Base-by-base conservation (phyloP, 2,888 invertebrate genomes). In the Cyrtodaria siliqua region DNA sequence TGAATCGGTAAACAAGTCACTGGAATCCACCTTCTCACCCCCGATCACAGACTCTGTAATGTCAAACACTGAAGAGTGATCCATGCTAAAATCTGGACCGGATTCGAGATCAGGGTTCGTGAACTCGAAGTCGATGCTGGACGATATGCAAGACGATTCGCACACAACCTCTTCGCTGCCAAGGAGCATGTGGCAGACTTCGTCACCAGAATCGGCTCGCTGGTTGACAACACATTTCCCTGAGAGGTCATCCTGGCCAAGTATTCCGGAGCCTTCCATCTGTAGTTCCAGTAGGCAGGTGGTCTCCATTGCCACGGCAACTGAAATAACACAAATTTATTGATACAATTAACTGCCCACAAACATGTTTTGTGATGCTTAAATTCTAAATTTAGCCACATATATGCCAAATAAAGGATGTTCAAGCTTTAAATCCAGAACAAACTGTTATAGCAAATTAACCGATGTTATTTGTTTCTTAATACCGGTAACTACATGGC, bases 101-200 rank as follows among this genome's bases (percentile, higher is more conserved):
- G 50, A 33, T 20, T 52, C 73, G 6, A 74, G 62, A 40, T 74
- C 74, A 8, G 63, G 14, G 52, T 57, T 56, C 6, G 60, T 56
- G 62, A 74, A 74, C 29, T 68, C 74, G 40, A 74, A 69, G 40
- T 74, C 74, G 14, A 74, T 74, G 38, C 59, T 63, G 14, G 67
- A 50, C 23, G 67, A 38, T 3, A 26, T 38, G 27, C 49, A 67
- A 3, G 38, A 26, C 0, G 57, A 16, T 3, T 23, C 38, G 4
- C 50, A 44, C 26, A 33, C 29, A 33, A 33, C 52, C 23, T 66
- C 72, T 42, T n/a, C 64, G 18, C 20, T 27, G 20, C 56, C 59
- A 16, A 60, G 27, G 16, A 64, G 50, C 29, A 64, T 47, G 9
- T 52, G 42, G 27, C 56, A 26, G 0, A 64, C 64, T 20, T 55